Evolutionary conservation across 2,797 vertebrate genomes (phyloP).

Genomic region (Halcyon smyrnensis): DNA sequence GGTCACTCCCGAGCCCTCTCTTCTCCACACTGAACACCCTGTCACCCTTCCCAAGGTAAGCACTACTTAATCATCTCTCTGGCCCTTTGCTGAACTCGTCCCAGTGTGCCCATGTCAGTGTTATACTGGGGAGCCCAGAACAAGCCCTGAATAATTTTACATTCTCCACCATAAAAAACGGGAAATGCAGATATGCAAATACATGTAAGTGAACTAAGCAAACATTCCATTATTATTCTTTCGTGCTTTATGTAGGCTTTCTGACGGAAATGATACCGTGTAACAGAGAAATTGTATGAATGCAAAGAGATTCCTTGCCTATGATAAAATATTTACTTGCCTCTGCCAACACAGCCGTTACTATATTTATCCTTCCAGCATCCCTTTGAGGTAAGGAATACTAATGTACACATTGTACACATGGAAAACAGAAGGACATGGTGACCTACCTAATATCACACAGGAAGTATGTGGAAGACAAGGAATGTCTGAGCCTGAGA

Average conservation of each 20-base stretch:
- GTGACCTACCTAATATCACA: background rate
- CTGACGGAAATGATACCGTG: accelerated
- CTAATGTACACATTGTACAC: background rate
- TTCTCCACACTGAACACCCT: background rate
- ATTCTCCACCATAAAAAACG: background rate
- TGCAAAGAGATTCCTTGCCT: background rate
- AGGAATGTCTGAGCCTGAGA: background rate
- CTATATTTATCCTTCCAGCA: conserved; percentile 43
- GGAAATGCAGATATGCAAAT: background rate
- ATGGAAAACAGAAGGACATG: conserved; percentile 28
- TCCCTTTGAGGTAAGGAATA: conserved; percentile 37
- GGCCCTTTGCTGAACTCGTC: background rate
- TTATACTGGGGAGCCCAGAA: background rate
- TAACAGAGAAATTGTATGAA: background rate
- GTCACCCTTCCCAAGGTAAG: background rate
- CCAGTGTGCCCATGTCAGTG: background rate
- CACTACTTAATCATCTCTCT: background rate
- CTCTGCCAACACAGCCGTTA: conserved; percentile 22
- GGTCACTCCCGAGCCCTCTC: accelerated
- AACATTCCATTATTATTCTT: background rate
- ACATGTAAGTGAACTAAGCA: background rate
- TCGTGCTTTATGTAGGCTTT: background rate
- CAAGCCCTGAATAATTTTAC: background rate
- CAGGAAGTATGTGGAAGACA: background rate
- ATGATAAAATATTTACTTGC: conserved; percentile 42